A percentile compares a stretch with the other conserved stretches of the same genome.
Conservation (phyloP, 1,140 invertebrate species). For the Drosophila arawakana region DNA sequence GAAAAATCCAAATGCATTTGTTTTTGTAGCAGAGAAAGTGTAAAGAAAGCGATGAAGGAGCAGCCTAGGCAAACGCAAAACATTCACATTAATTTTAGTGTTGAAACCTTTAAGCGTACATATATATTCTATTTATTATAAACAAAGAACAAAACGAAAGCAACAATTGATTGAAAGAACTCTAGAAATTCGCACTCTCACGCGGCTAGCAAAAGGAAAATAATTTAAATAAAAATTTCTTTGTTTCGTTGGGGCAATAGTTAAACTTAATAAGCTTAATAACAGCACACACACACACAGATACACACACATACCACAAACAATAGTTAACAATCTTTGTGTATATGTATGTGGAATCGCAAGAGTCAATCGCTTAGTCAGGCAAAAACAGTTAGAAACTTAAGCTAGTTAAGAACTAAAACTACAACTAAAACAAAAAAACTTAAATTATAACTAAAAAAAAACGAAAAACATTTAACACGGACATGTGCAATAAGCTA, state of each 20-base stretch:
- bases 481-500: slow-evolving; percentile 51
- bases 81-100: slow-evolving; percentile 81
- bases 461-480: slow-evolving; percentile 1
- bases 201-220: slow-evolving; percentile 36
- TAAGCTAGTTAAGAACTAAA: slow-evolving; percentile 56
- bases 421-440: slow-evolving; percentile 18
- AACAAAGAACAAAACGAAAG: slow-evolving; percentile 19
- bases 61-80: slow-evolving; percentile 38
- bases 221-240: neutral
- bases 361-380: slow-evolving; percentile 54
- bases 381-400: slow-evolving; percentile 37
- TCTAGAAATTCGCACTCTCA: slow-evolving; percentile 59
- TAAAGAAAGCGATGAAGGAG: neutral
- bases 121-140: slow-evolving; percentile 44
- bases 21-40: slow-evolving; percentile 20
- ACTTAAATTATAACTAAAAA: slow-evolving; percentile 23
- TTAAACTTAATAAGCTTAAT: slow-evolving; percentile 51
- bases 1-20: slow-evolving; percentile 36
- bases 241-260: slow-evolving; percentile 41
- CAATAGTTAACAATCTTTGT: slow-evolving; percentile 9
- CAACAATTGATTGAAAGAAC: slow-evolving; percentile 15
- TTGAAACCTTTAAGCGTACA: slow-evolving; percentile 43
- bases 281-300: slow-evolving; percentile 21
- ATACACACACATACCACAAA: slow-evolving; percentile 10
- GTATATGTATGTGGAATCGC: slow-evolving; percentile 19